These are phyloP conservation scores for Ctenopoma multispine DNA, from an alignment of 2,797 vertebrate genomes.

Conservation along the genomic window DNA sequence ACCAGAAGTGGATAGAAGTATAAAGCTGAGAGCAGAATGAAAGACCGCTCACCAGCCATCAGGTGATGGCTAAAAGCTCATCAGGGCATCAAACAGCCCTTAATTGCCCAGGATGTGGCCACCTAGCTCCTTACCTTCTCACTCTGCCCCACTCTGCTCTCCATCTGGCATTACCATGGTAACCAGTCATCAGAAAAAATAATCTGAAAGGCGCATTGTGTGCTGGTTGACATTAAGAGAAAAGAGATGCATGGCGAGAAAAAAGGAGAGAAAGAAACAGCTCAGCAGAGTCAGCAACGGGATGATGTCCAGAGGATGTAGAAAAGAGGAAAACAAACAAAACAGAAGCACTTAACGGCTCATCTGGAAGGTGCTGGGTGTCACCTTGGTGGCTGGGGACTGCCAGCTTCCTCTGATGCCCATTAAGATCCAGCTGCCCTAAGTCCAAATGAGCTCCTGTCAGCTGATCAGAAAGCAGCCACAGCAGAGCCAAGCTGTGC, in stretches of 20 bases:
- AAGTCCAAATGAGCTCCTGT: conserved; percentile 69
- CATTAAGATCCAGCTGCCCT: conserved; percentile 70
- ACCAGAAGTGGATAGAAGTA: conserved; percentile 50
- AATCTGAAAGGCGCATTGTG: conserved; percentile 58
- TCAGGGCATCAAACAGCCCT: conserved; percentile 71
- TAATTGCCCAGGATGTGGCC: conserved; percentile 77
- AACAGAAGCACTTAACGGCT: conserved; percentile 64
- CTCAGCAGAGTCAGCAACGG: conserved; percentile 31
- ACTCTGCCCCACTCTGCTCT: conserved; percentile 41
- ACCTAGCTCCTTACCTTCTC: conserved; percentile 53
- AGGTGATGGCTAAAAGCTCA: conserved; percentile 72
- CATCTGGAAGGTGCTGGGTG: conserved; percentile 66
- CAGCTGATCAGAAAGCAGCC: conserved; percentile 57
- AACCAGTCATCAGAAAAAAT: conserved; percentile 65
- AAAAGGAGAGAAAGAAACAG: neutral
- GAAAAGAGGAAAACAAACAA: neutral
- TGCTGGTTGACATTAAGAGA: conserved; percentile 34
- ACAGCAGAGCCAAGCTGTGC: conserved; percentile 36
- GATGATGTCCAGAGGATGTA: conserved; percentile 44
- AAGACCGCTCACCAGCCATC: conserved; percentile 54
- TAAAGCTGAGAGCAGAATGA: conserved; percentile 58
- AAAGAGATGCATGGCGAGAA: conserved; percentile 9
- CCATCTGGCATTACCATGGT: conserved; percentile 75
- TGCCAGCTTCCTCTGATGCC: conserved; percentile 47
- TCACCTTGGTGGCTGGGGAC: conserved; percentile 68